These are phyloP conservation scores for Rhagologus leucostigma DNA, from an alignment of 2,113 vertebrate species.

Conservation along the genomic window DNA sequence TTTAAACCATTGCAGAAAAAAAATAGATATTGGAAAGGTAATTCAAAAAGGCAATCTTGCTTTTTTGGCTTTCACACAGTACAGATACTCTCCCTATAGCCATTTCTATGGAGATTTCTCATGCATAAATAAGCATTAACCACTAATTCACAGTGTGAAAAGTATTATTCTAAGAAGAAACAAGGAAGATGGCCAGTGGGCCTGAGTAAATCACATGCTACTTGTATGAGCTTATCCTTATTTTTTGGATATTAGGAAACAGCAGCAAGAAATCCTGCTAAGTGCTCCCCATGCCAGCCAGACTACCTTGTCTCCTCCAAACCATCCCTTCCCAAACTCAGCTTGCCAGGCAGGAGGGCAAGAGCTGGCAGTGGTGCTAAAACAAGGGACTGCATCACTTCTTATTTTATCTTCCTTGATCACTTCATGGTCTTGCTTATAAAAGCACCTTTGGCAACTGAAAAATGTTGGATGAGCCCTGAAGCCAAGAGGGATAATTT, in stretches of 20 bases:
- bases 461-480: fast-evolving
- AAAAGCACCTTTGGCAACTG: background rate
- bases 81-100: background rate
- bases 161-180: background rate
- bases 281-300: background rate
- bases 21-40: background rate
- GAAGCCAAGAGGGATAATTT: background rate
- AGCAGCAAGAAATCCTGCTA: background rate
- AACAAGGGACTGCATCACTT: background rate
- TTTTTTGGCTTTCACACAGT: background rate
- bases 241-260: background rate
- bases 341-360: fast-evolving
- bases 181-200: constrained; percentile 42
- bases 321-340: background rate
- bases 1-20: background rate
- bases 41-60: background rate
- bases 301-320: background rate
- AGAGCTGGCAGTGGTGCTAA: background rate
- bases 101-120: constrained; percentile 21
- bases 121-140: constrained; percentile 10
- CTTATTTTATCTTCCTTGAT: background rate
- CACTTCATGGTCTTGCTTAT: background rate
- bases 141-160: background rate
- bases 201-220: constrained; percentile 16
- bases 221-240: background rate